Evolutionary conservation across 92 coral and sea anemone genomes (phyloP), one percentile per base, ranked within the genome.

Genomic region (Heliopora coerulea): DNA sequence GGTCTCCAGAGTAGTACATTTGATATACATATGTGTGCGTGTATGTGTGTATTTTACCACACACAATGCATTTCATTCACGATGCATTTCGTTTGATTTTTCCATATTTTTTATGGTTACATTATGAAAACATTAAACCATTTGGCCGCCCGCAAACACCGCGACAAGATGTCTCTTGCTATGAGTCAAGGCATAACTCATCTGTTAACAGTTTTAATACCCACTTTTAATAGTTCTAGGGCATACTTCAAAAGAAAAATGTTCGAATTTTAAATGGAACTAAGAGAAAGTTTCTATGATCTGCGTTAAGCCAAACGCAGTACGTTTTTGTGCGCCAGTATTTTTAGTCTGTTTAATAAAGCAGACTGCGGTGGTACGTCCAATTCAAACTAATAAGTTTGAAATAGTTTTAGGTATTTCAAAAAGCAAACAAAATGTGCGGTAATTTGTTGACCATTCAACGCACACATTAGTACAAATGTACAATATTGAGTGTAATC

Each of bases 121-220:
- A 37, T 37, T 37, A 37, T 37, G 42, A 11, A 37, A 37, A 37
- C 4, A 4, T 4, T 65, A 35, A 42, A 40, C 11, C 25, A 35
- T 35, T 65, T 24, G 50, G 72, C 41, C 27, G 26, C 32, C 72
- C 72, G 41, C 72, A 39, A 41, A 65, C 54, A 65, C 72, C 72
- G 56, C 72, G 54, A 65, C 67, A 61, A 61, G 34, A 65, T 33
- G 26, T 3, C 56, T 15, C 27, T 65, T 65, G 72, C 72, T 52
- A 21, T 8, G 8, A 0, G 31, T 61, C 20, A 27, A 19, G 26
- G 39, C 24, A 40, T 18, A 23, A 12, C 0, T 28, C 8, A n/a
- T 27, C 12, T 35, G 41, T 42, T 35, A 65, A 65, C 72, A 65
- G 29, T 33, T 65, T 65, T 65, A 65, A 35, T 65, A 65, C 10